Percentiles rank a stretch among this genome's conserved stretches.
Evolutionary conservation across 2,113 vertebrate genomes (phyloP).

Genomic region (Toxotes chatareus): DNA sequence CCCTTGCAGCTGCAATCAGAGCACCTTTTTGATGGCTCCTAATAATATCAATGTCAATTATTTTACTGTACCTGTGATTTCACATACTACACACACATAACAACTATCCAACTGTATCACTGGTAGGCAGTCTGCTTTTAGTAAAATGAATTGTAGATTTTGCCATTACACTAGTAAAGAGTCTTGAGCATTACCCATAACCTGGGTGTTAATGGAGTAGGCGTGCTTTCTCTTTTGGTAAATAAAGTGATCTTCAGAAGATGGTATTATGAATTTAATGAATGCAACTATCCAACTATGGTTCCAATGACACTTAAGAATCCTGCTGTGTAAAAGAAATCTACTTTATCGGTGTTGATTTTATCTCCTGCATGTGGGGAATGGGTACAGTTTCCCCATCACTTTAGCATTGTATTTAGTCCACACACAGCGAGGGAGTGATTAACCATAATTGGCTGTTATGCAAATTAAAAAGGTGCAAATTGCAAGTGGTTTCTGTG

Average conservation of each 20-base stretch:
- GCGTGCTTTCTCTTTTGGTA: constrained; percentile 9
- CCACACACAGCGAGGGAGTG: constrained; percentile 11
- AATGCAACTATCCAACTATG: constrained; percentile 15
- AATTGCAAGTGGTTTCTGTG: constrained; percentile 28
- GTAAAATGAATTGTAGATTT: constrained; percentile 11
- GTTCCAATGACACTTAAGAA: constrained; percentile 18
- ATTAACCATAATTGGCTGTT: constrained; percentile 54
- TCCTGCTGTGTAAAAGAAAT: constrained; percentile 33
- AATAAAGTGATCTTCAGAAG: constrained; percentile 33
- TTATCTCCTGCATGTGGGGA: constrained; percentile 21
- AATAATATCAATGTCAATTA: background rate
- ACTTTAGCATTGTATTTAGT: constrained; percentile 31
- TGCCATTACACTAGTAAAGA: constrained; percentile 6
- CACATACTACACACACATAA: background rate
- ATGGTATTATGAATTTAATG: constrained; percentile 26
- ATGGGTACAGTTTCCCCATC: constrained; percentile 1
- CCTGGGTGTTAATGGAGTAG: constrained; percentile 12
- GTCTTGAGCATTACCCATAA: background rate
- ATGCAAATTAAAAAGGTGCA: constrained; percentile 34
- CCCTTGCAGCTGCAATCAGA: background rate
- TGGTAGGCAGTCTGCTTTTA: constrained; percentile 9
- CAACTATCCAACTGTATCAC: background rate
- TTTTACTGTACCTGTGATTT: background rate
- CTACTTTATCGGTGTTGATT: constrained; percentile 20
- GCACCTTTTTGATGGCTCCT: background rate